Base-by-base conservation (phyloP, 2,113 vertebrate genomes). In the Rynchops niger region DNA sequence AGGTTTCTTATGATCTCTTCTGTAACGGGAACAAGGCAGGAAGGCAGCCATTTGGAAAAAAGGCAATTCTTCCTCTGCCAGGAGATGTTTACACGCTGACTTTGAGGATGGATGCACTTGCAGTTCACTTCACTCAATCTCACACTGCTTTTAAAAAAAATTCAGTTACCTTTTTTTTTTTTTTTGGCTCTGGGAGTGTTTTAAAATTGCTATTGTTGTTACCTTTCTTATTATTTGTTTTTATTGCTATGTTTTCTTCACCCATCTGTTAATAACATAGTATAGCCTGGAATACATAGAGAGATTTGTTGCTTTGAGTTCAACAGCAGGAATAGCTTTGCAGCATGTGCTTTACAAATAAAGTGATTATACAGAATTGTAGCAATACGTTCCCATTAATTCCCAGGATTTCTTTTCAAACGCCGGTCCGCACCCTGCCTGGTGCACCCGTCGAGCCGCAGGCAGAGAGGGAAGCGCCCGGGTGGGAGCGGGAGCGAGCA, bases 261-360 rank as follows among this genome's bases (percentile, higher is more conserved):
- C 93, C 63, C 88, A 93, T 87, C 66, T 80, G 87, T 82, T 95
- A 90, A 88, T 90, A 91, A 93, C 11, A 43, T 12, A 59, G 70
- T 40, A 65, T 7, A 85, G 78, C 49, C 88, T 63, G 58, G 62
- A 66, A 77, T 73, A 82, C 45, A 88, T 2, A 88, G 82, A 87
- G 30, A 93, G 93, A 80, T 91, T 94, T 96, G 80, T 55, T 85
- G 82, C 88, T 88, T 72, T 91, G 91, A 89, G 86, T 86, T 94
- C 89, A 87, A 55, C 91, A 95, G 96, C 82, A 11, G 85, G 85
- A 93, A 53, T 11, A 90, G 45, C 85, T 93, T n/a, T 93, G 90
- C 88, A 86, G 93, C 79, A 53, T 74, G 95, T 78, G 85, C 93
- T 96, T 92, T 96, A 90, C 85, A 90, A 96, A 97, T 93, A 74